Evolutionary conservation across 2,797 vertebrate genomes (phyloP).

Genomic region (Lepilemur ruficaudatus): DNA sequence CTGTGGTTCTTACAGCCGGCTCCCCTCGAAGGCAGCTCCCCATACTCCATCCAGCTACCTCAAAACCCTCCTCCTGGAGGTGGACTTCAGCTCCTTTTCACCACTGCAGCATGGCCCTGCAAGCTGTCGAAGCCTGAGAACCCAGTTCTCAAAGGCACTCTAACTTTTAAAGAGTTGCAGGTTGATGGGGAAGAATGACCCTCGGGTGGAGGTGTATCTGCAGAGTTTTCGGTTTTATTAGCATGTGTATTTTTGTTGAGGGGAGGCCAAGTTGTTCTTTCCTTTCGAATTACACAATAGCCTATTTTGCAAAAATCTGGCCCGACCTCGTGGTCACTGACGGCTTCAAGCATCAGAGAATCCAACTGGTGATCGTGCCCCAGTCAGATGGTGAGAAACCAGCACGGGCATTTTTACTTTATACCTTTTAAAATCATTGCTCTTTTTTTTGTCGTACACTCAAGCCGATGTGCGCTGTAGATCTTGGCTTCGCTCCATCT

Average conservation of each 20-base stretch:
- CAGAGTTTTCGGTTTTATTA: neutral
- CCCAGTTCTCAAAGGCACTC: neutral
- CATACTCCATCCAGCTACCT: neutral
- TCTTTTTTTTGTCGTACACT: neutral
- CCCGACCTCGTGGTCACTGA: neutral
- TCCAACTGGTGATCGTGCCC: fast-evolving
- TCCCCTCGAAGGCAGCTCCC: neutral
- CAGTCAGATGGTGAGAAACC: fast-evolving
- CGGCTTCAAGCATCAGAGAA: neutral
- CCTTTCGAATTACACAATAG: neutral
- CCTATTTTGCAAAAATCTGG: neutral
- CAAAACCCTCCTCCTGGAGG: neutral
- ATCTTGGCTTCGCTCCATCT: neutral
- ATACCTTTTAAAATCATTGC: neutral
- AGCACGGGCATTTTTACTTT: fast-evolving
- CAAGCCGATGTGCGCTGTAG: neutral
- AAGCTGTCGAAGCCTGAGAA: neutral
- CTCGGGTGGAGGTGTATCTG: neutral
- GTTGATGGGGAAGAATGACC: neutral
- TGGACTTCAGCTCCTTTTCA: neutral
- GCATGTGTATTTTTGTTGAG: neutral
- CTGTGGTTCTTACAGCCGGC: neutral
- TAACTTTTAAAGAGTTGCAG: neutral
- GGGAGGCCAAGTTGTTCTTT: neutral
- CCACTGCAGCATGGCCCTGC: neutral